Percentiles rank a stretch among this genome's conserved stretches.
These are phyloP conservation scores for Cisticola juncidis DNA, from an alignment of 2,113 vertebrate genomes.

Conservation along the genomic window DNA sequence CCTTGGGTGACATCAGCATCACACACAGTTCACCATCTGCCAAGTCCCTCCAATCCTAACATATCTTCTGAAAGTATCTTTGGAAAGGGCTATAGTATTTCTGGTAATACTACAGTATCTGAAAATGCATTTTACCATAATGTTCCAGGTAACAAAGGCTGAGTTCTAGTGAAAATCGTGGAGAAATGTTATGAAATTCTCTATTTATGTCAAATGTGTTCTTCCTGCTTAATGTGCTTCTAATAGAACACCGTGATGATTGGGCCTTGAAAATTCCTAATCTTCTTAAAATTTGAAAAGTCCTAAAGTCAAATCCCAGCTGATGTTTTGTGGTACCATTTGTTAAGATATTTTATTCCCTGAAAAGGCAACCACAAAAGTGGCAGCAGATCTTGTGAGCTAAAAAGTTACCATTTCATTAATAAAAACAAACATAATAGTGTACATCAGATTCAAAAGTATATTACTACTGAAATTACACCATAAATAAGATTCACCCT, in stretches of 20 bases:
- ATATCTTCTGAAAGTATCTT: background rate
- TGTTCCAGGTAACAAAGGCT: background rate
- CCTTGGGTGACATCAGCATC: background rate
- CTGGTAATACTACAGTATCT: background rate
- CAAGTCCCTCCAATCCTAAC: background rate
- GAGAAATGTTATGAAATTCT: background rate
- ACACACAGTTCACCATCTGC: background rate
- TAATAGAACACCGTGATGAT: background rate
- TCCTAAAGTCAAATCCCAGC: background rate
- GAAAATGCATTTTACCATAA: conserved; percentile 17
- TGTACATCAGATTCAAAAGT: background rate
- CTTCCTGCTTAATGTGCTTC: conserved; percentile 7
- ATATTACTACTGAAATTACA: background rate
- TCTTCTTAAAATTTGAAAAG: background rate
- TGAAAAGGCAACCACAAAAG: background rate
- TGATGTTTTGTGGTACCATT: background rate
- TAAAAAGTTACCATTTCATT: background rate
- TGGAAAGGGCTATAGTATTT: background rate
- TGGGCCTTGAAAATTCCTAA: background rate
- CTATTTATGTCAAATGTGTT: background rate
- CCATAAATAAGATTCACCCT: background rate
- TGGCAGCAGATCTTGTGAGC: background rate
- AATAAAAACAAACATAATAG: background rate
- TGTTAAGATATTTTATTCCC: background rate
- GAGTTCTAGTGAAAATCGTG: background rate